Percentiles rank a stretch among this genome's conserved stretches.
Conservation (phyloP, 2,888 invertebrate species). For the Arrhopalites spinosus region DNA sequence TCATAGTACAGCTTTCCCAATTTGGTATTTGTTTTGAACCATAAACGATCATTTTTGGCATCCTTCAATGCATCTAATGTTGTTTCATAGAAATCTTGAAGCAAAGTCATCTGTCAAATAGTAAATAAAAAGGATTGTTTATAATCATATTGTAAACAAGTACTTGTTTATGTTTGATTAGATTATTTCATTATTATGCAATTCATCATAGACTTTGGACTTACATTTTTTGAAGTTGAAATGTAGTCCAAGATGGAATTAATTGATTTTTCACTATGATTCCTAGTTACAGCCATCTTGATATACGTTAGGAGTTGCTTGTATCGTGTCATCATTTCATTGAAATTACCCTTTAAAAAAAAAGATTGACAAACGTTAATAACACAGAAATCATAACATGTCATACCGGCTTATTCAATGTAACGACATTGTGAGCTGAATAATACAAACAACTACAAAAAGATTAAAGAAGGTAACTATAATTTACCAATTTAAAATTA, state of each 20-base stretch:
- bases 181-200: too few relatives aligned
- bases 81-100: conserved; percentile 98
- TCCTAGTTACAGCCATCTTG: conserved; percentile 97
- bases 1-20: conserved; percentile 98
- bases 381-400: background rate
- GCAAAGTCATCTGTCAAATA: conserved; percentile 81
- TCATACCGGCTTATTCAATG: too few relatives aligned
- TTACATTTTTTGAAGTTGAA: conserved; percentile 97
- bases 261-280: conserved; percentile 99
- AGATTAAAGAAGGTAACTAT: background rate
- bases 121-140: background rate
- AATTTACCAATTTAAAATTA: conserved; percentile 87
- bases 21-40: conserved; percentile 99
- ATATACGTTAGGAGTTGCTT: conserved; percentile 97
- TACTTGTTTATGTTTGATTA: too few relatives aligned
- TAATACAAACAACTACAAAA: background rate
- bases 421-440: too few relatives aligned
- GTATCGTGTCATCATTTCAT: conserved; percentile 94
- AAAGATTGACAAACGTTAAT: too few relatives aligned
- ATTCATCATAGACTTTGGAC: too few relatives aligned
- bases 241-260: conserved; percentile 99
- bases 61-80: conserved; percentile 92
- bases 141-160: too few relatives aligned
- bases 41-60: conserved; percentile 97
- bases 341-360: conserved; percentile 86